Evolutionary conservation across 1,140 invertebrate species (phyloP).

Genomic region (Polyergus mexicanus): DNA sequence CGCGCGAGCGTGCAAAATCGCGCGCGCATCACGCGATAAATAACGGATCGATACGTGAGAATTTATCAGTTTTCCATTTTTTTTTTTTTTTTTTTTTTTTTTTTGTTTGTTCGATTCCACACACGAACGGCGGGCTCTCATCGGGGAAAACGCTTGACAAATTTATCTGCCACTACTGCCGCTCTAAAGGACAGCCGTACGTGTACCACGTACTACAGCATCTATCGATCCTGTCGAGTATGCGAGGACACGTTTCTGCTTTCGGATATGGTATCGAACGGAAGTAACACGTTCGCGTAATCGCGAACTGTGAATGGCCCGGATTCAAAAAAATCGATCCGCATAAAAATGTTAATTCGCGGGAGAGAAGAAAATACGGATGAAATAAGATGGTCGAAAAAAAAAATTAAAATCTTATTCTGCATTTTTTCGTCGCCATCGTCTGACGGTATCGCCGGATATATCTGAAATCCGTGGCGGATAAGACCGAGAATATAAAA

Average conservation of each 20-base stretch:
- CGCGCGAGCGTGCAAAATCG: slow-evolving; percentile 34
- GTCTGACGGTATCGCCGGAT: not conserved
- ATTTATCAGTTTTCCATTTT: slow-evolving; percentile 49
- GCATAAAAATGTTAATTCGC: slow-evolving; percentile 11
- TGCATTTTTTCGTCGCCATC: not conserved
- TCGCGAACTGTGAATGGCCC: not conserved
- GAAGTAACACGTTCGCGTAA: slow-evolving; percentile 37
- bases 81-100: not conserved
- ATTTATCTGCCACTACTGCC: slow-evolving; percentile 59
- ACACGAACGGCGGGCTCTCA: slow-evolving; percentile 53
- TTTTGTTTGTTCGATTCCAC: slow-evolving; percentile 27
- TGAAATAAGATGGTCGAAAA: not conserved
- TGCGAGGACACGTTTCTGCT: slow-evolving; percentile 62
- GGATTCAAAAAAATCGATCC: slow-evolving; percentile 6
- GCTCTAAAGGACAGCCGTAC: slow-evolving; percentile 50
- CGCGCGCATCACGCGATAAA: slow-evolving; percentile 39
- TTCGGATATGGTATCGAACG: slow-evolving; percentile 3
- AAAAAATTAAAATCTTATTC: not conserved
- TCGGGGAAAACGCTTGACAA: slow-evolving; percentile 62
- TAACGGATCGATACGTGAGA: slow-evolving; percentile 51
- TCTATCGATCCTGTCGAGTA: slow-evolving; percentile 55
- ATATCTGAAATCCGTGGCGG: not conserved
- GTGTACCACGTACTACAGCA: slow-evolving; percentile 42
- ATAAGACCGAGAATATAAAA: slow-evolving; percentile 11
- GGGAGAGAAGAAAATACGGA: not conserved